Base-by-base conservation (phyloP, 2,888 invertebrate genomes). In the Falcaria lacertinaria region DNA sequence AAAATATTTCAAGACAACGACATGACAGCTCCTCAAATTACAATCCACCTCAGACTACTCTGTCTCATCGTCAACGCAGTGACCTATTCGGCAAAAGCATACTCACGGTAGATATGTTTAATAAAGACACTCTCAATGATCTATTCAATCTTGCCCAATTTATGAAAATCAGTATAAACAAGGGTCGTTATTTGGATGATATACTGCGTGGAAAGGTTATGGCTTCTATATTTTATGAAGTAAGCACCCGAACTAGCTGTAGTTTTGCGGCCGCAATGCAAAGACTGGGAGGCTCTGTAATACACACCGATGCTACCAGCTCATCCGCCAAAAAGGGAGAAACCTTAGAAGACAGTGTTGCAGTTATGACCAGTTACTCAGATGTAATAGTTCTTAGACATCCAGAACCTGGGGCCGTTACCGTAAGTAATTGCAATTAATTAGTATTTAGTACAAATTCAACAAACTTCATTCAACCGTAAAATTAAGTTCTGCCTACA, bases 241-340 rank as follows among this genome's bases (percentile, higher is more conserved):
- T 95, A 0, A 98, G 98, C 74, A 99, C 99, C 0, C 91, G 99
- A 48, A 99, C 99, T 0, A 94, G 95, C 62, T 96, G 97, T 75
- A 99, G 98, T 73, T 99, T 99, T 87, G 92, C 96, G 0, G 96
- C 97, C 0, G 99, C 99, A 0, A 98, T 99, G 97, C 95, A 97
- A 74, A 91, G 98, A 51, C 91, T 99, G 4, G 99, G 99, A 5
- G 99, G 99, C 0, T 92, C 93, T 16, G 97, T 99, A 0, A 93
- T 98, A 59, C 92, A 95, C 69, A 96, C 98, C 84, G 96, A 98
- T 70, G 95, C 96, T 57, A 92, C 93, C 0, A 95, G 94, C 48
- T 98, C 98, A 0, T 99, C 99, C 0, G 96, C 95, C 13, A 95
- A 97, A 72, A 99, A 99, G 83, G 99, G 99, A 13, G 99, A 99